Base-by-base conservation (phyloP, 1,140 invertebrate genomes). In the Thalassaphorura encarpata region DNA sequence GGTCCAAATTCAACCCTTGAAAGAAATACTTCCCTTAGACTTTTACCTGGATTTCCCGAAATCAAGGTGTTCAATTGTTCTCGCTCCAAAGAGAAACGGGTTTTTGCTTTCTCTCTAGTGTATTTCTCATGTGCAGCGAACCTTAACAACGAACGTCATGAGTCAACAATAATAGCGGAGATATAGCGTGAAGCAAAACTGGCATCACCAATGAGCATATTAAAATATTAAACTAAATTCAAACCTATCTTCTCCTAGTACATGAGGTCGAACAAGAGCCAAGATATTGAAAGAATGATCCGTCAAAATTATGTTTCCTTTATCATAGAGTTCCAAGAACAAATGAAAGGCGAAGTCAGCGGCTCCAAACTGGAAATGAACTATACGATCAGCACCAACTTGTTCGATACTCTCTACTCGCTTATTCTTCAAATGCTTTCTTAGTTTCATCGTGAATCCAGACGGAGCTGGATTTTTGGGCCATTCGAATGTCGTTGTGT, bases 361-460 rank as follows among this genome's bases (percentile, higher is more conserved):
- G 23, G 80, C 83, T 39, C 97, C 97, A 76, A 99, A 97, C 73
- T 97, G 89, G 45, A 97, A 71, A 72, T 94, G 83, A 28, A 97
- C 76, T 51, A 97, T 84, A 71, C 93, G 77, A 72, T 97, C 93
- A 16, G 82, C 77, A 5, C 91, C 92, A 16, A 97, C 64, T 73
- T 94, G 91, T n/a, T 69, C 72, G 0, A 97, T 73, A 43, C 73
- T 80, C 75, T 97, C 93, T 4, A 99, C 70, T 39, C 97, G 79
- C 72, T 97, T 96, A 70, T 97, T 96, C 67, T 89, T 90, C 24
- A 99, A 75, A 73, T 99, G 96, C 75, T 99, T 99, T 54, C 97
- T 76, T 69, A 99, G 74, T 85, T 92, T 69, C 52, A 78, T 77
- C 66, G 66, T 67, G 62, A 64, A 57, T 43, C 58, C 62, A n/a